These are phyloP conservation scores for Tubulanus polymorphus DNA, from an alignment of 2,888 invertebrate genomes.

Conservation along the genomic window DNA sequence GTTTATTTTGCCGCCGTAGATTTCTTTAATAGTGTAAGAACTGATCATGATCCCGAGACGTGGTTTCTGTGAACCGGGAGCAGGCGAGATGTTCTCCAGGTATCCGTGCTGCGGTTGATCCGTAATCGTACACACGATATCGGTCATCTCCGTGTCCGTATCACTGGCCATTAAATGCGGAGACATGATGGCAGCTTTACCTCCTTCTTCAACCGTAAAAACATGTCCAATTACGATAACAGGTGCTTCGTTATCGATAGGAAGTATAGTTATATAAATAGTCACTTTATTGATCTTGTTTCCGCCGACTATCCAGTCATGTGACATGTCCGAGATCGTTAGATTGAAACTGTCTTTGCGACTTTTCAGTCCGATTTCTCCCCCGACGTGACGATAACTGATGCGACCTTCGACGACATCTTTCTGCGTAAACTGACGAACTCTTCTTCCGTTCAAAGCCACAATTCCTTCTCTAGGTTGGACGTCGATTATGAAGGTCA, in stretches of 20 bases:
- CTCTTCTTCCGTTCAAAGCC: conserved; percentile 26
- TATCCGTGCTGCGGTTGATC: conserved; percentile 47
- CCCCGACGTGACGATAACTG: conserved; percentile 41
- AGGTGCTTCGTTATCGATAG: conserved; percentile 47
- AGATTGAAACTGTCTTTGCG: conserved; percentile 41
- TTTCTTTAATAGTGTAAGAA: conserved; percentile 43
- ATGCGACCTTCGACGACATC: conserved; percentile 36
- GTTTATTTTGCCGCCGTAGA: conserved; percentile 37
- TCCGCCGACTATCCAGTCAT: conserved; percentile 34
- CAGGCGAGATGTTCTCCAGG: conserved; percentile 47
- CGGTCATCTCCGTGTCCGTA: conserved; percentile 39
- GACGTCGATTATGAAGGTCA: conserved; percentile 37
- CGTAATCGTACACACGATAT: conserved; percentile 43
- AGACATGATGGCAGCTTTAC: conserved; percentile 34
- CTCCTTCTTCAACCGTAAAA: conserved; percentile 43
- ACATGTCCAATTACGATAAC: conserved; percentile 29
- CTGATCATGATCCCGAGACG: conserved; percentile 42
- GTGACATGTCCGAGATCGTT: conserved; percentile 35
- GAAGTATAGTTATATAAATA: conserved; percentile 38
- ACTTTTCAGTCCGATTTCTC: conserved; percentile 39
- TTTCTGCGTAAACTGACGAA: conserved; percentile 42
- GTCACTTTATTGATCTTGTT: conserved; percentile 33
- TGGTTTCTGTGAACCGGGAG: conserved; percentile 44
- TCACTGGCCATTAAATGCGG: conserved; percentile 41
- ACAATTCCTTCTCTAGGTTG: conserved; percentile 38